Conservation (phyloP, 2,888 invertebrate genomes). For the Archaeoteleia sp. region DNA sequence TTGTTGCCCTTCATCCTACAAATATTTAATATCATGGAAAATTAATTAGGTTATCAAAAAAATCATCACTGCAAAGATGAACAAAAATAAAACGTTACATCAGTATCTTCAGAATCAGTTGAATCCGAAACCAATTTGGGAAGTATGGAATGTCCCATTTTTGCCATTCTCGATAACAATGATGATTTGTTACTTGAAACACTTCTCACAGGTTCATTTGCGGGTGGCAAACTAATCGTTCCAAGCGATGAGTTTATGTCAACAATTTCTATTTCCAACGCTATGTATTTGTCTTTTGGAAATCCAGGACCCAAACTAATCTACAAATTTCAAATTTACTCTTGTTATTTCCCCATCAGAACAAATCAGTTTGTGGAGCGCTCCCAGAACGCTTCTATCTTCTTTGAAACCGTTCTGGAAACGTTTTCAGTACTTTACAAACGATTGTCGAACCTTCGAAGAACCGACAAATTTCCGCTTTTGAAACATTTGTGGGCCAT, state of each 20-base stretch:
- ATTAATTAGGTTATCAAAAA: neutral
- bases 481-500: too few relatives aligned
- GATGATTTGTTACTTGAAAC: slow-evolving; percentile 70
- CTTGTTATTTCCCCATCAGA: too few relatives aligned
- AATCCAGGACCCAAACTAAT: slow-evolving; percentile 69
- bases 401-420: too few relatives aligned
- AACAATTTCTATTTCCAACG: slow-evolving; percentile 64
- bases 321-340: slow-evolving; percentile 39
- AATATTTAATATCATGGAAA: neutral
- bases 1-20: slow-evolving; percentile 15
- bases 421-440: too few relatives aligned
- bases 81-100: too few relatives aligned
- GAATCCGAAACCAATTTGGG: slow-evolving; percentile 69
- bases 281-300: slow-evolving; percentile 65
- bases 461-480: too few relatives aligned
- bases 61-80: too few relatives aligned
- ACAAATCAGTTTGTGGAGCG: too few relatives aligned
- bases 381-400: too few relatives aligned
- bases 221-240: slow-evolving; percentile 20
- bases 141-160: slow-evolving; percentile 78
- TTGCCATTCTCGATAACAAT: slow-evolving; percentile 78
- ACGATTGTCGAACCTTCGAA: too few relatives aligned
- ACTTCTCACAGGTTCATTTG: slow-evolving; percentile 33
- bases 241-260: slow-evolving; percentile 55
- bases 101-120: slow-evolving; percentile 76